Conservation (phyloP, 2,797 vertebrate species). For the Chaetodon trifasciatus region DNA sequence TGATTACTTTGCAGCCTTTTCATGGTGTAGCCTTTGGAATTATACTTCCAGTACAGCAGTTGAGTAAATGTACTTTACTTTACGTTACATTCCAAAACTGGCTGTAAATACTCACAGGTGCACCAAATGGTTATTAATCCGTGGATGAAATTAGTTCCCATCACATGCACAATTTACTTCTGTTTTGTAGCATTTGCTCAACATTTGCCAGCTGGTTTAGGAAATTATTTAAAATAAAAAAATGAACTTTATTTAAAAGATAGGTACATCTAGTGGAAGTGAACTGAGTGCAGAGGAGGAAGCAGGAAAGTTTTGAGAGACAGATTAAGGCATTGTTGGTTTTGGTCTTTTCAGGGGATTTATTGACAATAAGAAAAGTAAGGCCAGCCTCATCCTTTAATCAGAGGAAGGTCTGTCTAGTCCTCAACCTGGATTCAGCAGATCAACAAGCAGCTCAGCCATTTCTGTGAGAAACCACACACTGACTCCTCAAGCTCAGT, state of each 20-base stretch:
- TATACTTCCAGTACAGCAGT: too few species aligned
- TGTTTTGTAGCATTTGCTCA: neutral
- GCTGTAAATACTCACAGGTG: rapidly evolving
- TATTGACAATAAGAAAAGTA: conserved; percentile 20
- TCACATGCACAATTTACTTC: neutral
- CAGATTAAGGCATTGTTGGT: neutral
- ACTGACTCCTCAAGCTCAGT: neutral
- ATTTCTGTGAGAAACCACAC: neutral
- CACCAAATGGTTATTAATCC: neutral
- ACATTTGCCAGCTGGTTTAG: neutral
- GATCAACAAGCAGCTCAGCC: conserved; percentile 11
- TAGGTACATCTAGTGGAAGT: neutral
- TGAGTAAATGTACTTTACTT: too few species aligned
- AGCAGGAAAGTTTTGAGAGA: neutral
- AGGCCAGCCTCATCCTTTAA: conserved; percentile 21
- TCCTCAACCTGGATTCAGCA: conserved; percentile 7
- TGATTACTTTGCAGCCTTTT: neutral
- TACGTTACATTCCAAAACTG: neutral
- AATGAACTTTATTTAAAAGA: neutral
- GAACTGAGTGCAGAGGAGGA: neutral
- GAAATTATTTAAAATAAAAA: neutral
- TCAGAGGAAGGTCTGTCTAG: conserved; percentile 19
- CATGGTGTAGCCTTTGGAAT: too few species aligned
- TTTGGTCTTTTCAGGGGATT: conserved; percentile 27
- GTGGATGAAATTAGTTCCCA: conserved; percentile 3